These are phyloP conservation scores for Troides oblongomaculatus DNA, from an alignment of 2,888 invertebrate species.

Conservation along the genomic window DNA sequence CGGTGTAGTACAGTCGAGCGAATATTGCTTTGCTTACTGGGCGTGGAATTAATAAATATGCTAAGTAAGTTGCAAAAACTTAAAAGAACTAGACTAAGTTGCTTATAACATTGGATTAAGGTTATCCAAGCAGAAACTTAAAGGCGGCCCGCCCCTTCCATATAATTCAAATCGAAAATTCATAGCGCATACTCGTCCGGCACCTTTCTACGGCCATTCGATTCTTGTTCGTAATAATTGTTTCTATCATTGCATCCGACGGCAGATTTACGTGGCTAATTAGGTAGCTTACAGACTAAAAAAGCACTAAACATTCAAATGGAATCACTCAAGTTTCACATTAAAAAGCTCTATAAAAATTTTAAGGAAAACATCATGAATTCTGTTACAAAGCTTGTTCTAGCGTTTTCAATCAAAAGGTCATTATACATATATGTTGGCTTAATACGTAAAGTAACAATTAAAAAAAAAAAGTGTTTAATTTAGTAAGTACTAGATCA, in stretches of 20 bases:
- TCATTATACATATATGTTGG: too few relatives aligned
- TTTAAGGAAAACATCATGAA: too few relatives aligned
- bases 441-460: too few relatives aligned
- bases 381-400: too few relatives aligned
- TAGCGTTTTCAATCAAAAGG: too few relatives aligned
- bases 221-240: constrained; percentile 14
- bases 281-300: too few relatives aligned
- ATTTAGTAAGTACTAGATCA: too few relatives aligned
- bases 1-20: neutral
- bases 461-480: too few relatives aligned
- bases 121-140: constrained; percentile 44
- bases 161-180: constrained; percentile 15
- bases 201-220: neutral
- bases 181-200: neutral
- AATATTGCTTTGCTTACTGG: constrained; percentile 11
- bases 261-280: too few relatives aligned
- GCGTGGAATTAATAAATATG: constrained; percentile 41
- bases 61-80: constrained; percentile 37
- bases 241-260: constrained; percentile 17
- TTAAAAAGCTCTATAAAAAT: too few relatives aligned
- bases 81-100: constrained; percentile 19
- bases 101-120: constrained; percentile 35
- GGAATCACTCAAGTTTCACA: too few relatives aligned
- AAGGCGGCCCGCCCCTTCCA: constrained; percentile 25
- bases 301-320: too few relatives aligned